Evolutionary conservation across 1,140 invertebrate species (phyloP).

Genomic region (Andrena cerasifolii): DNA sequence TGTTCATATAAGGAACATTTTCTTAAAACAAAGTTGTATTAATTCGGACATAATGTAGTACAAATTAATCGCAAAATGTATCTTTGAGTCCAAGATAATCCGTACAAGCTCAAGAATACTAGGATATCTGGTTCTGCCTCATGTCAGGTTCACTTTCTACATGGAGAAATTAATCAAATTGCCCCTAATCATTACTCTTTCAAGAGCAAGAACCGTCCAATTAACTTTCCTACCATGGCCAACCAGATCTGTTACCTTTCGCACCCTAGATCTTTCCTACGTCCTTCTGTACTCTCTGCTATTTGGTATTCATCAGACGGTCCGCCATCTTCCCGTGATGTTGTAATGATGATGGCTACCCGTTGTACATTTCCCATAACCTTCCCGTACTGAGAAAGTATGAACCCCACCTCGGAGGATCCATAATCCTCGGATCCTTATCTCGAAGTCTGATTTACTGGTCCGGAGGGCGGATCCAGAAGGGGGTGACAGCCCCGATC

Average conservation of each 20-base stretch:
- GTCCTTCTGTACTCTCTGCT: background rate
- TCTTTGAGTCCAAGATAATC: too few species aligned
- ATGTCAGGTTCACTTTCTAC: too few species aligned
- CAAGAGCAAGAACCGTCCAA: background rate
- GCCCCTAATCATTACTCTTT: background rate
- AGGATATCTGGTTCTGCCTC: too few species aligned
- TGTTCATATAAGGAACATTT: too few species aligned
- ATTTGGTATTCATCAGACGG: background rate
- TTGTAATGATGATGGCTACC: constrained; percentile 64
- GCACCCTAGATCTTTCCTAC: background rate
- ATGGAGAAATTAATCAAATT: background rate
- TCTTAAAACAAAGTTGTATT: too few species aligned
- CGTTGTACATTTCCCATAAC: constrained; percentile 43
- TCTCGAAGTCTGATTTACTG: background rate
- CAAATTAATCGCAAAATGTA: too few species aligned
- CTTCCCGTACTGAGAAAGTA: constrained; percentile 30
- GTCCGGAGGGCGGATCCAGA: too few species aligned
- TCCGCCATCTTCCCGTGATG: constrained; percentile 60
- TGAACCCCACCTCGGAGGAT: constrained; percentile 13
- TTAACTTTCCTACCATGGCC: background rate
- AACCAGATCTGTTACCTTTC: background rate
- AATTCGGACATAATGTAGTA: too few species aligned
- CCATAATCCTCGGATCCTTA: background rate
- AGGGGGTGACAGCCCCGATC: too few species aligned
- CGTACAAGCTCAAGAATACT: too few species aligned